Evolutionary conservation across 64 coral and sea anemone species (phyloP).

Genomic region (Acropora tenuis): DNA sequence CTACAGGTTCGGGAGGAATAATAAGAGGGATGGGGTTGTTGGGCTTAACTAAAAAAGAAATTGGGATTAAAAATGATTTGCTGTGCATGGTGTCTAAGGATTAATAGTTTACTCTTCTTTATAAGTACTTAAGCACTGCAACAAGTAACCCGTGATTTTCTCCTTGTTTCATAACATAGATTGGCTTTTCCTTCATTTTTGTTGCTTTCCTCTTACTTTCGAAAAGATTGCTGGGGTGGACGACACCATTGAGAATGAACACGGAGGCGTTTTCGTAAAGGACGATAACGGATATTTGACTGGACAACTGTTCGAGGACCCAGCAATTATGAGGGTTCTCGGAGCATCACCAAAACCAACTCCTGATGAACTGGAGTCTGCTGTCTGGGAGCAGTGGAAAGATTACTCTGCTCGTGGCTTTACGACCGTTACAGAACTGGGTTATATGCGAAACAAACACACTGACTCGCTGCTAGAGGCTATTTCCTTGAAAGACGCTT

Average conservation of each 20-base stretch:
- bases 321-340: background rate
- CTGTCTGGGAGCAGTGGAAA: constrained; percentile 11
- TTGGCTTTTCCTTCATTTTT: background rate
- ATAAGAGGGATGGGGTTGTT: background rate
- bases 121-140: no score
- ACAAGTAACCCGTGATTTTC: no score
- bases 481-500: background rate
- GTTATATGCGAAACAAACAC: background rate
- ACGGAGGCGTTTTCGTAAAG: background rate
- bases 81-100: background rate
- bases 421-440: constrained; percentile 38
- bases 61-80: no score
- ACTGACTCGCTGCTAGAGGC: background rate
- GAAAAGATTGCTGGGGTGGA: constrained; percentile 13
- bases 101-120: no score
- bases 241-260: background rate
- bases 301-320: constrained; percentile 12
- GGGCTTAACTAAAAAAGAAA: no score
- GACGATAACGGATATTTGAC: constrained; percentile 2
- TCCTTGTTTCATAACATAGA: no score
- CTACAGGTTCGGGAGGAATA: background rate
- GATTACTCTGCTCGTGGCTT: constrained; percentile 31
- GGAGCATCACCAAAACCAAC: background rate
- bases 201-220: no score
- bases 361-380: background rate